A percentile compares a stretch with the other conserved stretches of the same genome.
Conservation (phyloP, 2,888 invertebrate genomes). For the Iphiclides podalirius region DNA sequence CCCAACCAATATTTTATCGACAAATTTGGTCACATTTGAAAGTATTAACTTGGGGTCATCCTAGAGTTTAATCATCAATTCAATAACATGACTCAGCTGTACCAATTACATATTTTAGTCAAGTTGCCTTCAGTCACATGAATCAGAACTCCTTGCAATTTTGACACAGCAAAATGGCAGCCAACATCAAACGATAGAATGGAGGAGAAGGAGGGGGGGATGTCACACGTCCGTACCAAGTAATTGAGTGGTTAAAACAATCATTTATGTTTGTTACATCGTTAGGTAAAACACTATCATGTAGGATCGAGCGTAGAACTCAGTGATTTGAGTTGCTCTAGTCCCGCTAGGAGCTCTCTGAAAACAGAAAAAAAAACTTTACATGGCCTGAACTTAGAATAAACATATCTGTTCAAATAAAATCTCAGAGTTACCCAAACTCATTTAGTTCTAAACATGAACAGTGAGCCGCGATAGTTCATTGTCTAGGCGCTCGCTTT, state of each 20-base stretch:
- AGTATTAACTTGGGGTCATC: no score
- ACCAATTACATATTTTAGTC: no score
- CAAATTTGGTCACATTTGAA: no score
- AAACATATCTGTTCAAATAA: no score
- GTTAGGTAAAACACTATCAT: constrained; percentile 41
- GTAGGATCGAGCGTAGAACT: constrained; percentile 62
- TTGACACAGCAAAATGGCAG: constrained; percentile 12
- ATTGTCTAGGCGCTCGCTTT: no score
- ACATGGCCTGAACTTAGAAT: no score
- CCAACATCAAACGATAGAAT: not conserved
- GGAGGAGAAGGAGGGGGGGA: not conserved
- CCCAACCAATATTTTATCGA: no score
- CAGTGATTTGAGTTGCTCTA: constrained; percentile 60
- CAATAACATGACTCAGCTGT: no score
- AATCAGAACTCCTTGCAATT: not conserved
- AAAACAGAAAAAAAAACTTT: constrained; percentile 28
- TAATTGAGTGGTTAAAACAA: constrained; percentile 6
- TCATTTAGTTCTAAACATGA: no score
- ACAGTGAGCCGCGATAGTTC: no score
- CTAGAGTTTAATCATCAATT: no score
- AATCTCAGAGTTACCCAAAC: no score
- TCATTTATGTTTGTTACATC: constrained; percentile 7
- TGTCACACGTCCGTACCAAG: constrained; percentile 8
- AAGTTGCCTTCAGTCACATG: not conserved
- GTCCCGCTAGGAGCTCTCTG: constrained; percentile 65